phyloP scores from a whole-genome alignment of 1,140 invertebrate species.

The Metaphire vulgaris region DNA sequence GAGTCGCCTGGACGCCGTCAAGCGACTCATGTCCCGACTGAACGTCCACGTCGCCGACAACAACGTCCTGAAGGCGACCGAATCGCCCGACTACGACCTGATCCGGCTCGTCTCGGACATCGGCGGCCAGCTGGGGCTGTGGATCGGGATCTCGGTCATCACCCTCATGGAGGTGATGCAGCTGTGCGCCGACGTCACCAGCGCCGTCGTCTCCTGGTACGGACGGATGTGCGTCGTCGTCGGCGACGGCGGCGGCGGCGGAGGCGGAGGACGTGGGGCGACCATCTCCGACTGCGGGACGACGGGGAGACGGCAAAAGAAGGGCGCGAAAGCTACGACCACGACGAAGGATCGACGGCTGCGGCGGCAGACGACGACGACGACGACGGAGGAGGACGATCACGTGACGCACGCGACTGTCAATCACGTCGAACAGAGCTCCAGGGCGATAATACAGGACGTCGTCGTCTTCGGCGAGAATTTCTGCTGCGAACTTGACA shows the following conservation, averaged over 20 bases:
- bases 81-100: constrained; percentile 24
- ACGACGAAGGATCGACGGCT: too few species aligned
- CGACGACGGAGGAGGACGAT: too few species aligned
- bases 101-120: constrained; percentile 24
- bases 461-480: too few species aligned
- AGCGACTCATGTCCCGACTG: constrained; percentile 10
- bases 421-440: not conserved
- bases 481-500: too few species aligned
- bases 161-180: constrained; percentile 26
- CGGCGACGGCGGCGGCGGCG: too few species aligned
- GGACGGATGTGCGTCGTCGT: not conserved
- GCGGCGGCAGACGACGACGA: not conserved
- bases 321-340: too few species aligned
- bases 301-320: not conserved
- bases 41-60: constrained; percentile 26
- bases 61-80: constrained; percentile 29
- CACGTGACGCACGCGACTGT: too few species aligned
- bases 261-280: too few species aligned
- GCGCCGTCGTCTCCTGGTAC: not conserved
- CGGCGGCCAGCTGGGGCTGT: constrained; percentile 26
- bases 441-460: not conserved
- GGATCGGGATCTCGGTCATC: constrained; percentile 29
- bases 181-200: constrained; percentile 2
- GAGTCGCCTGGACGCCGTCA: not conserved
- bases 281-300: not conserved